These are phyloP conservation scores for Hydrotaea diabolus DNA, from an alignment of 2,888 invertebrate genomes.

Conservation along the genomic window DNA sequence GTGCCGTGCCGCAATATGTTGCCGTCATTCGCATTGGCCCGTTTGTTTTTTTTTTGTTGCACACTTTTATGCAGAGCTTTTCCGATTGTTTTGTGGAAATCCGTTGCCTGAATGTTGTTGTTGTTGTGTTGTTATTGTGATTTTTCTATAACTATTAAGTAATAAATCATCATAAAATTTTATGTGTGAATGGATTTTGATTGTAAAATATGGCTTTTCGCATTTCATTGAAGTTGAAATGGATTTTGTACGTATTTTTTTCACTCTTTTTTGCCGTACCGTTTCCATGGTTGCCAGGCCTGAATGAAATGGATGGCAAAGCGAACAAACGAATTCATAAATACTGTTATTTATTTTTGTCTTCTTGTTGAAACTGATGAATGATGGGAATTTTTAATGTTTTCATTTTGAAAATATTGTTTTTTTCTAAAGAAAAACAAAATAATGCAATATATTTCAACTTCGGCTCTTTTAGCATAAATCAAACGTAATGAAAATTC, in stretches of 20 bases:
- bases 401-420: neutral
- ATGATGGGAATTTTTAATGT: constrained; percentile 26
- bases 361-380: neutral
- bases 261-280: neutral
- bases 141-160: constrained; percentile 60
- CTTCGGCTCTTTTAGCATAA: constrained; percentile 3
- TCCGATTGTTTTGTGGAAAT: constrained; percentile 14
- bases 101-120: constrained; percentile 10
- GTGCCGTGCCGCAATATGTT: constrained; percentile 5
- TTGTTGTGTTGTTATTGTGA: constrained; percentile 33
- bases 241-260: neutral
- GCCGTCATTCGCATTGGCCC: neutral
- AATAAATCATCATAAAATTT: constrained; percentile 68
- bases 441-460: neutral
- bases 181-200: constrained; percentile 65
- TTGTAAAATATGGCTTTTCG: constrained; percentile 43
- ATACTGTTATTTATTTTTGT: constrained; percentile 21
- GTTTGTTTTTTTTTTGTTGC: neutral
- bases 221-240: neutral
- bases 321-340: neutral
- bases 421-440: neutral
- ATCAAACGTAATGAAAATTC: neutral
- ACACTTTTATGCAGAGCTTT: neutral
- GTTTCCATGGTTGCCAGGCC: neutral
- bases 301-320: neutral